Evolutionary conservation across 2,888 invertebrate species (phyloP), one percentile per base, ranked within the genome.

Genomic region (Pardosa pseudoannulata): DNA sequence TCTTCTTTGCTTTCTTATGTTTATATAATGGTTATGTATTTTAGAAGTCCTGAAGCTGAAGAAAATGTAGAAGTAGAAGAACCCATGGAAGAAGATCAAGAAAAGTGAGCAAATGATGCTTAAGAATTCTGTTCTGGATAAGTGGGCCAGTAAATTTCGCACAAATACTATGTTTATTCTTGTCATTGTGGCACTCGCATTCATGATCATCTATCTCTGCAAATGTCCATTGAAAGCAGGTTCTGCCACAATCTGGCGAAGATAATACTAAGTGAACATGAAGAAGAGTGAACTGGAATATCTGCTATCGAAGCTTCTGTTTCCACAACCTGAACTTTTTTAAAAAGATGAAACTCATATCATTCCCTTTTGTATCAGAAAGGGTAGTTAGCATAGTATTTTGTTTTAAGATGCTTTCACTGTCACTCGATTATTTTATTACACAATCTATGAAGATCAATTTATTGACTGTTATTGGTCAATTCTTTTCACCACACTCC

Each of bases 51-150:
- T 28, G 80, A 87, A 28, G n/a, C 68, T 29, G 73, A 87, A 74
- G 88, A 88, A 50, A 36, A 68, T 32, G 70, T 68, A 28, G 79
- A 87, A 74, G 73, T 72, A 6, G 89, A 89, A 64, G 89, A 89
- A 73, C 88, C 89, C 31, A 89, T 89, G 89, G 89, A 89, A 65
- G 88, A 89, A 75, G 89, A 89, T 65, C 83, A 88, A 62, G 88
- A 79, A 31, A 87, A 88, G 79, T 87, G 87, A 87, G 64, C 9
- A 27, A 1, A 19, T 23, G 28, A 70, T 31, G 0, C 3, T 13
- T 23, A n/a, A 27, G 23, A 70, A 32, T 56, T 62, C 31, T 32
- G 36, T 50, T 41, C 46, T 80, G 80, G 74, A 68, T 56, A 68
- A 75, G 56, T 75, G 32, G 70, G 76, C 76, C 83, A 67, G 72